phyloP scores from a whole-genome alignment of 53 echinoderm and acorn worm genomes.

The Astropecten irregularis region DNA sequence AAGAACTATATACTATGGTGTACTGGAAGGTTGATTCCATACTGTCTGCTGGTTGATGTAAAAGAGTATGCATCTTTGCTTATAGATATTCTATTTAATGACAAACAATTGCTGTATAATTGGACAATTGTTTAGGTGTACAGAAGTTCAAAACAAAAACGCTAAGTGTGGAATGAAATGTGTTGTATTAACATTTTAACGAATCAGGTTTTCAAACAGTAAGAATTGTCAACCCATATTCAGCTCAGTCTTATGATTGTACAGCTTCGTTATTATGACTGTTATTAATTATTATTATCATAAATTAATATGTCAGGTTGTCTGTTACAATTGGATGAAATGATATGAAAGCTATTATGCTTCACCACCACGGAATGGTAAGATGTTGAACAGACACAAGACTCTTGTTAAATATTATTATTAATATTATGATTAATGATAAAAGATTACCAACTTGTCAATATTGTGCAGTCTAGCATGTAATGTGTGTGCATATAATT shows the following conservation, averaged over 20 bases:
- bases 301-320: not conserved
- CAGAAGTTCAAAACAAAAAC: too few relatives aligned
- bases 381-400: too few relatives aligned
- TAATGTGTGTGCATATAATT: constrained; percentile 51
- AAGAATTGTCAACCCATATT: constrained; percentile 1
- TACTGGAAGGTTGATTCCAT: not conserved
- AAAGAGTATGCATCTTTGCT: not conserved
- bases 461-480: constrained; percentile 51
- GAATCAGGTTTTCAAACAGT: constrained; percentile 42
- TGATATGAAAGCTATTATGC: not conserved
- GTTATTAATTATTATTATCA: too few relatives aligned
- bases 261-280: constrained; percentile 13
- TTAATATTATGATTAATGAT: not conserved
- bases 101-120: constrained; percentile 15
- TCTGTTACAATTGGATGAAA: too few relatives aligned
- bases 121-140: constrained; percentile 38
- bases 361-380: too few relatives aligned
- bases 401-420: constrained; percentile 8
- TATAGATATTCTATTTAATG: constrained; percentile 38
- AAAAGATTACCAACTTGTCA: constrained; percentile 2
- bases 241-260: constrained; percentile 29
- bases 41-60: not conserved
- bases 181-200: not conserved
- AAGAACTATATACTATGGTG: too few relatives aligned
- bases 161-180: constrained; percentile 25